A percentile compares a stretch with the other conserved stretches of the same genome.
phyloP scores from a whole-genome alignment of 2,888 invertebrate genomes.

The Seira musarum region DNA sequence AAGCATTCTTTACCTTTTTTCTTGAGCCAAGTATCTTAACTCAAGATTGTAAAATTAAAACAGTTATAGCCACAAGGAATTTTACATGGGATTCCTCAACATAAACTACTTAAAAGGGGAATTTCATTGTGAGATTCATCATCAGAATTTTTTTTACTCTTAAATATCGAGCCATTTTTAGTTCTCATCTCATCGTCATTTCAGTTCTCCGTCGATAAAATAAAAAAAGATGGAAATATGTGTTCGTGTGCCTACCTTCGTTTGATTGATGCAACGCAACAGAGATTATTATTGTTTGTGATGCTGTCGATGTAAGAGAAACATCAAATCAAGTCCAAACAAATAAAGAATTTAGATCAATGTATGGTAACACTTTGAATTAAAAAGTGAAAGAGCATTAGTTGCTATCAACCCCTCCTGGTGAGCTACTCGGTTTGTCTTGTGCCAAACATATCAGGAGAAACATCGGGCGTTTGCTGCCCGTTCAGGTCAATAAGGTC shows the following conservation, averaged over 20 bases:
- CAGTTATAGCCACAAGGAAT: neutral
- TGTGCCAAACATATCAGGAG: slow-evolving; percentile 63
- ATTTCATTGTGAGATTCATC: no score
- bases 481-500: slow-evolving; percentile 63
- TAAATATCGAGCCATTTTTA: no score
- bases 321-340: neutral
- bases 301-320: neutral
- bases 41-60: slow-evolving; percentile 1
- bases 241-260: no score
- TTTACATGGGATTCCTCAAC: neutral
- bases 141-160: no score
- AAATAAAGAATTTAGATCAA: neutral
- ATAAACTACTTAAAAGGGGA: no score
- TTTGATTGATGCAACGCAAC: no score
- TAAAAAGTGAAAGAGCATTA: slow-evolving; percentile 50
- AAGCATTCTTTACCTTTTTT: no score
- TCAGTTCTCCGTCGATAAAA: no score
- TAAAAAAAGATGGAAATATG: no score
- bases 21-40: no score
- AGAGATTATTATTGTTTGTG: no score
- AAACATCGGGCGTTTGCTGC: slow-evolving; percentile 62
- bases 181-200: no score
- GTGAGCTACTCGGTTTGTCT: slow-evolving; percentile 64
- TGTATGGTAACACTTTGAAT: neutral
- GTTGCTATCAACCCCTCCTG: slow-evolving; percentile 32